Evolutionary conservation across 2,888 invertebrate species (phyloP).

Genomic region (Lasioglossum morio): DNA sequence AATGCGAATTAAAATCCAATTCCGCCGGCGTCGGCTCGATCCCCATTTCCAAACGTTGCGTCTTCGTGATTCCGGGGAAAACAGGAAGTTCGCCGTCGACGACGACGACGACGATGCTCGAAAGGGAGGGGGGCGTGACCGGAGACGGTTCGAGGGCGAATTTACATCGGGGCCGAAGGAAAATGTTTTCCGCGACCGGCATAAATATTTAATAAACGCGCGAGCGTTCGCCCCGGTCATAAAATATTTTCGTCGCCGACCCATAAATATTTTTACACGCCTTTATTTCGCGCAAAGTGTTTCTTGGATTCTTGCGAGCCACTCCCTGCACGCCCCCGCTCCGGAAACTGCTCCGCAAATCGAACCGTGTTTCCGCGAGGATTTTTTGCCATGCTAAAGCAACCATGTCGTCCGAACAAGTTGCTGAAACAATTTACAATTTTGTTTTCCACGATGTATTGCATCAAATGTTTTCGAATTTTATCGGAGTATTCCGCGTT

Average conservation of each 20-base stretch:
- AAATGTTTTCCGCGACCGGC: conserved; percentile 30
- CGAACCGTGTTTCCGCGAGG: not conserved
- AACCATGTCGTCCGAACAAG: not conserved
- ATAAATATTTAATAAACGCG: conserved; percentile 55
- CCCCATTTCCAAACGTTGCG: conserved; percentile 49
- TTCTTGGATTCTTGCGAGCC: conserved; percentile 12
- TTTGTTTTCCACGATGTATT: not conserved
- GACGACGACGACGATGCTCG: not conserved
- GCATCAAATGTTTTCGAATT: not conserved
- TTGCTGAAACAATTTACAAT: not conserved
- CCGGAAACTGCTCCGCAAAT: not conserved
- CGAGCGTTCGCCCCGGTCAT: conserved; percentile 27
- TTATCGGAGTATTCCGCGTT: no score
- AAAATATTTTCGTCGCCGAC: conserved; percentile 43
- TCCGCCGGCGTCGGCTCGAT: conserved; percentile 29
- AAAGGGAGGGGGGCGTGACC: not conserved
- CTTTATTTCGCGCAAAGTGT: conserved; percentile 31
- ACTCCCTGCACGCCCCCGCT: not conserved
- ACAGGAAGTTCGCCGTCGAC: conserved; percentile 39
- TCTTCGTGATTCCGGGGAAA: conserved; percentile 45
- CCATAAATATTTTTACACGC: conserved; percentile 45
- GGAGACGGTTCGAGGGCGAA: conserved; percentile 21
- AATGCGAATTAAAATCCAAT: conserved; percentile 62
- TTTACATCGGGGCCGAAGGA: conserved; percentile 21
- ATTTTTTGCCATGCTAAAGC: not conserved